These are phyloP conservation scores for Marasmarcha lunaedactyla DNA, from an alignment of 2,888 invertebrate genomes.

Conservation along the genomic window DNA sequence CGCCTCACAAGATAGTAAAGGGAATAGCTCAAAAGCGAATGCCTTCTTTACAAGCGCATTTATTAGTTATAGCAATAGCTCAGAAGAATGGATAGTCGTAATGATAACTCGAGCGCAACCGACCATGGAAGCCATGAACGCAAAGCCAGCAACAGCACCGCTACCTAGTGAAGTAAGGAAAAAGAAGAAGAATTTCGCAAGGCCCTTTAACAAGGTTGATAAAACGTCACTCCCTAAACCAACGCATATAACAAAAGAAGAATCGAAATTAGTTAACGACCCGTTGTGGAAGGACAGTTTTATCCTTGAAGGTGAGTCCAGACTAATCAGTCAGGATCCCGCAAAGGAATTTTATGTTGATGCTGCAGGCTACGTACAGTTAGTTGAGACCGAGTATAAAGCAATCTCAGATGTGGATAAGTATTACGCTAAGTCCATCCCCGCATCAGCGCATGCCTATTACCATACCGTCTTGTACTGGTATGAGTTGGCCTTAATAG, in stretches of 20 bases:
- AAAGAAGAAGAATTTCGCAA: too few relatives aligned
- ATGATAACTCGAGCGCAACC: too few relatives aligned
- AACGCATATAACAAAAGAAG: conserved; percentile 9
- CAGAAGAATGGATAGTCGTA: too few relatives aligned
- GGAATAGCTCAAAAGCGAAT: too few relatives aligned
- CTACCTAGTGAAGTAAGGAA: too few relatives aligned
- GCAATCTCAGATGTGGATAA: conserved; percentile 14
- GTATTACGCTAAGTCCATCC: conserved; percentile 9
- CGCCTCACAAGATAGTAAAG: too few relatives aligned
- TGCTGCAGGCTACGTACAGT: conserved; percentile 11
- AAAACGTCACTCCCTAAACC: conserved; percentile 3
- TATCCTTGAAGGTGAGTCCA: conserved; percentile 12
- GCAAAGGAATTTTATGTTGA: conserved; percentile 9
- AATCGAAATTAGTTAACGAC: conserved; percentile 13
- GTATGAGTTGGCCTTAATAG: conserved; percentile 1
- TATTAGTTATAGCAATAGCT: too few relatives aligned
- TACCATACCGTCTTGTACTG: conserved; percentile 1
- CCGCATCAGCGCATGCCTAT: conserved; percentile 12
- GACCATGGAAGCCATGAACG: too few relatives aligned
- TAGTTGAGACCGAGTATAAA: conserved; percentile 13
- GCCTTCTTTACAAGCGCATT: too few relatives aligned
- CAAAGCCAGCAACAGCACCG: too few relatives aligned
- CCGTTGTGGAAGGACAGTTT: conserved; percentile 12
- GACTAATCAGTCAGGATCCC: conserved; percentile 6
- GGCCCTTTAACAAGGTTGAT: too few relatives aligned